Evolutionary conservation across 2,888 invertebrate species (phyloP).

Genomic region (Acrobasis suavella): DNA sequence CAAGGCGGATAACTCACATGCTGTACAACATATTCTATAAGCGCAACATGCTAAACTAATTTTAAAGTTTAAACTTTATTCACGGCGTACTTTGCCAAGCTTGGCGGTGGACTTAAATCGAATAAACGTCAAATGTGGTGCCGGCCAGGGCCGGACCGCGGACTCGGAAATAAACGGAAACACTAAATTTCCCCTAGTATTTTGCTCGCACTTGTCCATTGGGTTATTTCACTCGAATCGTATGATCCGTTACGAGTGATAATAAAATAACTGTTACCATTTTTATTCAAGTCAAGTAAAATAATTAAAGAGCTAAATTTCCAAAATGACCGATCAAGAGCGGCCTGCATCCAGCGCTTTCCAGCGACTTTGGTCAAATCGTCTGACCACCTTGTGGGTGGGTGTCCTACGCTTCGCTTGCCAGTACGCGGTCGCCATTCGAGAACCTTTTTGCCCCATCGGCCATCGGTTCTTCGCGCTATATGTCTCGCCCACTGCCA

Average conservation of each 20-base stretch:
- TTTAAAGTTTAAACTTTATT: slow-evolving; percentile 65
- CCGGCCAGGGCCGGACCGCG: slow-evolving; percentile 35
- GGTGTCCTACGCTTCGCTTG: too few relatives aligned
- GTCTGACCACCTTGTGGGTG: too few relatives aligned
- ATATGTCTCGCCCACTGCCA: too few relatives aligned
- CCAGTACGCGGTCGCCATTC: too few relatives aligned
- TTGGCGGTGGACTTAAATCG: slow-evolving; percentile 63
- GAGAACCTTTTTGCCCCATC: too few relatives aligned
- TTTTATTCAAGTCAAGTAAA: too few relatives aligned
- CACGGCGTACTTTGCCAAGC: slow-evolving; percentile 57
- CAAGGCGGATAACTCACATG: slow-evolving; percentile 24
- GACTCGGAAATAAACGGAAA: slow-evolving; percentile 48
- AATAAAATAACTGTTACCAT: too few relatives aligned
- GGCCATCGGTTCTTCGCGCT: too few relatives aligned
- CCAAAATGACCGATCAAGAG: too few relatives aligned
- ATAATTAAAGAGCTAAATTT: too few relatives aligned
- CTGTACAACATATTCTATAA: slow-evolving; percentile 32
- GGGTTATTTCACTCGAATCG: not conserved
- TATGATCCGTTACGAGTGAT: not conserved
- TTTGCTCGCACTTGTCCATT: slow-evolving; percentile 31
- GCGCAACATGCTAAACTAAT: slow-evolving; percentile 51
- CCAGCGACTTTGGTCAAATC: too few relatives aligned
- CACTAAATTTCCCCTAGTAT: slow-evolving; percentile 56
- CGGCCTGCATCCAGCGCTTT: too few relatives aligned
- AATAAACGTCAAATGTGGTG: slow-evolving; percentile 70